Percentiles rank a stretch among this genome's conserved stretches.
Conservation (phyloP, 2,797 vertebrate species). For the Loris lydekkerianus region DNA sequence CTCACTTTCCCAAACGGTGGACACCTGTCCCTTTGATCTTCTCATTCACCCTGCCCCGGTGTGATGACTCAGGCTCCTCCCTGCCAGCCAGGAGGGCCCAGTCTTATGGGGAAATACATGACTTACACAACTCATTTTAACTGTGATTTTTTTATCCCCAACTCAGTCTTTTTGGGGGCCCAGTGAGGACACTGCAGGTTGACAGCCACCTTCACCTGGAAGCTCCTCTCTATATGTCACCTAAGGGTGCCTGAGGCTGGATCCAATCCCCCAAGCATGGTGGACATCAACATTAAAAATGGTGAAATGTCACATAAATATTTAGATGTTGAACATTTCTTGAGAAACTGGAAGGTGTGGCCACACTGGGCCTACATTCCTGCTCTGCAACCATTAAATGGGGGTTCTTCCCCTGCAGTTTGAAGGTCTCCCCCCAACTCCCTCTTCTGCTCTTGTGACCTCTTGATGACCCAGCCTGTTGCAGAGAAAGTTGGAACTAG, state of each 20-base stretch:
- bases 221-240: neutral
- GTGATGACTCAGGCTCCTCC: neutral
- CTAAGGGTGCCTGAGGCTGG: neutral
- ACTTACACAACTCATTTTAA: neutral
- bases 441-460: neutral
- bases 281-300: neutral
- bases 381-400: neutral
- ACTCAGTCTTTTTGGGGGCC: neutral
- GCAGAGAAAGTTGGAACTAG: neutral
- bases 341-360: slow-evolving; percentile 14
- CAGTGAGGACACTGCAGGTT: neutral
- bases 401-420: neutral
- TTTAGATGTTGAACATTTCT: slow-evolving; percentile 43
- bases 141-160: neutral
- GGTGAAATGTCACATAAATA: neutral
- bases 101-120: neutral
- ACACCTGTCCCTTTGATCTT: neutral
- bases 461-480: neutral
- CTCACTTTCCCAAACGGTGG: neutral
- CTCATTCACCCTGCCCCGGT: neutral
- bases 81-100: neutral
- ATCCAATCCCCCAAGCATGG: neutral
- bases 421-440: neutral
- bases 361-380: neutral
- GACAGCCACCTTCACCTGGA: neutral